These are phyloP conservation scores for Trichonephila clavipes DNA, from an alignment of 1,140 invertebrate species.

Conservation along the genomic window DNA sequence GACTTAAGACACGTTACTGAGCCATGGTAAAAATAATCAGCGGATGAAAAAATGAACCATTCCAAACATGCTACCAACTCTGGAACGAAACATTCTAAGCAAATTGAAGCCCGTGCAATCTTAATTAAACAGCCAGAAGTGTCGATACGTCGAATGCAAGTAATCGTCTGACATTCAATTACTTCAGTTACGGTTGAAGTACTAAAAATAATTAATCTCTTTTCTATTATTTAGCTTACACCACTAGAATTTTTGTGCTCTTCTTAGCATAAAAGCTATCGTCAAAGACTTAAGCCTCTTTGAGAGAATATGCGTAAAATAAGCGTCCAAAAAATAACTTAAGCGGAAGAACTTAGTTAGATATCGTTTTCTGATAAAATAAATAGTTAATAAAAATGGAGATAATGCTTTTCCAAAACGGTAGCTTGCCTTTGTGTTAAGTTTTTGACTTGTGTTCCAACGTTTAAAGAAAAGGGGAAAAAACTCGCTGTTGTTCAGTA, in stretches of 20 bases:
- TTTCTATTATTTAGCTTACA: neutral
- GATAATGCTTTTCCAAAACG: neutral
- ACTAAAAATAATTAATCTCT: constrained; percentile 24
- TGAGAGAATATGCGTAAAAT: neutral
- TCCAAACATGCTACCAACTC: neutral
- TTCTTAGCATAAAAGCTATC: constrained; percentile 7
- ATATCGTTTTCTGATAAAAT: constrained; percentile 39
- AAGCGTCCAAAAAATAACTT: neutral
- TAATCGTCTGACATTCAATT: constrained; percentile 16
- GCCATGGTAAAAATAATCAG: neutral
- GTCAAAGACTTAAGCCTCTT: neutral
- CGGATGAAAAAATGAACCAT: neutral
- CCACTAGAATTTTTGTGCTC: neutral
- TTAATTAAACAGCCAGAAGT: constrained; percentile 10
- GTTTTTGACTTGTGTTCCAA: neutral
- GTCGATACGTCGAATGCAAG: neutral
- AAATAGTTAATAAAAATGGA: constrained; percentile 10
- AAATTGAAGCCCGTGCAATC: neutral
- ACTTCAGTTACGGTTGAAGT: constrained; percentile 19
- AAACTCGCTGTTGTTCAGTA: neutral
- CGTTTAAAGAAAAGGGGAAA: neutral
- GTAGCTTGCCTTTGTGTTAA: neutral
- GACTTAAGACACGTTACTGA: neutral
- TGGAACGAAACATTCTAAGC: neutral
- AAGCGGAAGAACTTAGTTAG: neutral